Base-by-base conservation (phyloP, 1,140 invertebrate species). In the Zaprionus nigranus region DNA sequence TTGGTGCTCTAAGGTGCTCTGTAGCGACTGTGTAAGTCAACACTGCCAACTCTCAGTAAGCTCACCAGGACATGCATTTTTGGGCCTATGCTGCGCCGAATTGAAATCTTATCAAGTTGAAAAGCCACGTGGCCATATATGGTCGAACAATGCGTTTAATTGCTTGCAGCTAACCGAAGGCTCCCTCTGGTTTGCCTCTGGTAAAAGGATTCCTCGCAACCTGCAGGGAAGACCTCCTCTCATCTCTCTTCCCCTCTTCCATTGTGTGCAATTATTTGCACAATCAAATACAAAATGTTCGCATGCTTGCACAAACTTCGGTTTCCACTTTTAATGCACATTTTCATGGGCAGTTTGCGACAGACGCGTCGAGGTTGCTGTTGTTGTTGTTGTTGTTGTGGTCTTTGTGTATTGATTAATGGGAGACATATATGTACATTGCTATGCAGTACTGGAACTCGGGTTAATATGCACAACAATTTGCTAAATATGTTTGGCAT, bases 101-200 rank as follows among this genome's bases (percentile, higher is more conserved):
- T 78, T 79, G 34, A 86, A 79, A 68, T 75, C 64, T 72, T 82
- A 79, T 82, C 71, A 64, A 86, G 79, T 49, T 69, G 62, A 82
- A 86, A 79, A 72, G 67, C 56, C 46, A 51, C 22, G 40, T 46
- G 40, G 40, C 15, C 40, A 7, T 46, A 17, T 46, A 46, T 17
- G 11, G 20, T 12, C 54, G 54, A 62, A 79, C 82, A 85, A 60
- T 85, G 71, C 53, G 49, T 78, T 69, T 85, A 78, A 85, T 85
- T 81, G 67, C 67, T 79, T 38, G 68, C 53, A 75, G 22, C 57
- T 56, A 46, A 51, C 64, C 64, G 51, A 72, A 63, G 51, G 51
- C 53, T 62, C n/a, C 40, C 40, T 38, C n/a, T 43, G 40, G 49
- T n/a, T 30, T 56, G 46, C 36, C 30, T 30, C 9, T 30, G 9